Base-by-base conservation (phyloP, 1,140 invertebrate species). In the Leptinotarsa undecemlineata region DNA sequence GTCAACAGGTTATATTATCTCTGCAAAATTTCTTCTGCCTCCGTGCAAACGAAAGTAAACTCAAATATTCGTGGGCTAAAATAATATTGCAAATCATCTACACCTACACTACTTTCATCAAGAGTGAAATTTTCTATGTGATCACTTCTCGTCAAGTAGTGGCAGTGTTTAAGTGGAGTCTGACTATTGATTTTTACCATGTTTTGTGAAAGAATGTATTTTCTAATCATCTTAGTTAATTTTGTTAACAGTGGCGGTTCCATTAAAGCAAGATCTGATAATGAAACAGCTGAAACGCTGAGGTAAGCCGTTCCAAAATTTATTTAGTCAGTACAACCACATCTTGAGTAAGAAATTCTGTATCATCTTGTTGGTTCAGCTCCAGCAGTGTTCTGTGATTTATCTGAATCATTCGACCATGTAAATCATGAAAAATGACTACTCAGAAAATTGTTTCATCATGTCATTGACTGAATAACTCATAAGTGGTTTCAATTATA, bases 241-340 rank as follows among this genome's bases (percentile, higher is more conserved):
- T 23, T 72, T 15, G 33, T 47, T 47, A 33, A 42, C 47, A 60
- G 5, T 20, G 11, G 42, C 60, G 33, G 23, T 63, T 57, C 51
- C 15, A 64, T 72, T 33, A 72, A 60, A 8, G 33, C 48, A 19
- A 42, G 5, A 19, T 17, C 71, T 23, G 11, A 21, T 42, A 75
- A 61, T 69, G 63, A 66, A 74, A 74, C 73, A 19, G 73, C 48
- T 23, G 75, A 76, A 51, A 73, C 73, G 19, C 62, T 76, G 20
- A 68, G 75, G 75, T 76, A 68, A 23, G 71, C 63, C 15, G 63
- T 72, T 11, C 8, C 20, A 11, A 23, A 23, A 19, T 19, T 72
- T 64, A 23, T 23, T 42, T 70, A n/a, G 15, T 5, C 3, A 42
- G 8, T 42, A 42, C 8, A 42, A 42, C 3, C 33, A 3, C 8